phyloP scores from a whole-genome alignment of 1,140 invertebrate species.

The Lasioglossum albipes region DNA sequence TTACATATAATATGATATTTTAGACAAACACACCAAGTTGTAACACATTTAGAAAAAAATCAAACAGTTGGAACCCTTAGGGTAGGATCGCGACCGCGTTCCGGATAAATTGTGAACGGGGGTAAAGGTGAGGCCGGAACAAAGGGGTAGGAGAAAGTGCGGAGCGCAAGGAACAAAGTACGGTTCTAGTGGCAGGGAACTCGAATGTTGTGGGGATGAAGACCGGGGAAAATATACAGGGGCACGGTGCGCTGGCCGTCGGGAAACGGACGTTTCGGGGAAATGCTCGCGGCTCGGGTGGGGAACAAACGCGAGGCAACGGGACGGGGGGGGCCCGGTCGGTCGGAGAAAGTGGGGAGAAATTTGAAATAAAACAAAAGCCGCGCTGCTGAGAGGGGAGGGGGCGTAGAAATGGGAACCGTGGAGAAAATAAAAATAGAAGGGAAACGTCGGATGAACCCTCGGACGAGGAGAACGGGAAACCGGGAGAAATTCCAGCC shows the following conservation, averaged over 20 bases:
- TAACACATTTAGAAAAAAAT: too few relatives aligned
- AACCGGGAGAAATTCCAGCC: not conserved
- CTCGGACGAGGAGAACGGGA: not conserved
- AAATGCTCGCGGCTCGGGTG: not conserved
- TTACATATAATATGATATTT: too few relatives aligned
- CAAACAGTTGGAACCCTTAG: too few relatives aligned
- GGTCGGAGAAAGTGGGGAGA: not conserved
- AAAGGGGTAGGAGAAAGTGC: too few relatives aligned
- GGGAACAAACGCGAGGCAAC: not conserved
- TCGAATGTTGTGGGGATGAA: not conserved
- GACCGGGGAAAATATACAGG: not conserved
- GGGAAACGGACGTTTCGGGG: not conserved
- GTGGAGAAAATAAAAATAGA: too few relatives aligned
- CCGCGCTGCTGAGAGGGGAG: not conserved
- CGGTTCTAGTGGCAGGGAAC: not conserved
- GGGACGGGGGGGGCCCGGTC: not conserved
- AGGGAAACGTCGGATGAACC: not conserved
- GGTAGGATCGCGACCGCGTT: too few relatives aligned
- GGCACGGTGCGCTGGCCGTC: too few relatives aligned
- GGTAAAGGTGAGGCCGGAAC: too few relatives aligned
- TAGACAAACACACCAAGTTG: too few relatives aligned
- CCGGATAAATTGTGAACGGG: too few relatives aligned
- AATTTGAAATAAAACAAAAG: not conserved
- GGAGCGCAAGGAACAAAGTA: not conserved
- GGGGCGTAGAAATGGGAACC: too few relatives aligned